These are phyloP conservation scores for Philaethria dido DNA, from an alignment of 2,888 invertebrate species.

Conservation along the genomic window DNA sequence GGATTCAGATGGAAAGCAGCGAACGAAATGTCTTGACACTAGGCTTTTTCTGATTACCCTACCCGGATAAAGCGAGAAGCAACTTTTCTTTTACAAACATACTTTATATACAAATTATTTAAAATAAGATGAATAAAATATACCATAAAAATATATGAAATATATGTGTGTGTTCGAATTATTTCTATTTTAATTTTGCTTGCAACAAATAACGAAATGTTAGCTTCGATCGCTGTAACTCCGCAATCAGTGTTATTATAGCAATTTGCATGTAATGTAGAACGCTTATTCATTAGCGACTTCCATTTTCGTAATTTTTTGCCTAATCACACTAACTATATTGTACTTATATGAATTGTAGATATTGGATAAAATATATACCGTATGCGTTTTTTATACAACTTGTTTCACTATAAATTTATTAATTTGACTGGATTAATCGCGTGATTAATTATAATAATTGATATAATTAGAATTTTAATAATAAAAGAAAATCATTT, in stretches of 20 bases:
- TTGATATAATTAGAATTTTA: too few species aligned
- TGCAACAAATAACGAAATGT: conserved; percentile 11
- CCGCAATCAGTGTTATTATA: conserved; percentile 12
- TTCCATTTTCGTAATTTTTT: conserved; percentile 22
- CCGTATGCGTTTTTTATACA: not conserved
- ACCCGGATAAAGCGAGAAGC: too few species aligned
- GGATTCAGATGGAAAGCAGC: too few species aligned
- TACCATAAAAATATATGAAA: too few species aligned
- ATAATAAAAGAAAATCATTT: too few species aligned
- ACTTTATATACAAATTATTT: too few species aligned
- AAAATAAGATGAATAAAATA: too few species aligned
- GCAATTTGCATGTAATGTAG: conserved; percentile 19
- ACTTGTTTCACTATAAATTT: not conserved
- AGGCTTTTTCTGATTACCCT: too few species aligned
- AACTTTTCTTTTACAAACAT: too few species aligned
- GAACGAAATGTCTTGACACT: too few species aligned
- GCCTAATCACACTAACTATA: conserved; percentile 6
- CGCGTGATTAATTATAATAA: too few species aligned
- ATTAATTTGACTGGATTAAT: too few species aligned
- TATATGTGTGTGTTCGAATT: not conserved
- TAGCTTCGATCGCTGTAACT: not conserved
- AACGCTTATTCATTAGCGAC: conserved; percentile 22
- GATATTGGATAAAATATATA: not conserved
- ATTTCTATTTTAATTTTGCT: not conserved
- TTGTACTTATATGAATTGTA: not conserved